Conservation (phyloP, 2,113 vertebrate species). For the Falcunculus frontatus region DNA sequence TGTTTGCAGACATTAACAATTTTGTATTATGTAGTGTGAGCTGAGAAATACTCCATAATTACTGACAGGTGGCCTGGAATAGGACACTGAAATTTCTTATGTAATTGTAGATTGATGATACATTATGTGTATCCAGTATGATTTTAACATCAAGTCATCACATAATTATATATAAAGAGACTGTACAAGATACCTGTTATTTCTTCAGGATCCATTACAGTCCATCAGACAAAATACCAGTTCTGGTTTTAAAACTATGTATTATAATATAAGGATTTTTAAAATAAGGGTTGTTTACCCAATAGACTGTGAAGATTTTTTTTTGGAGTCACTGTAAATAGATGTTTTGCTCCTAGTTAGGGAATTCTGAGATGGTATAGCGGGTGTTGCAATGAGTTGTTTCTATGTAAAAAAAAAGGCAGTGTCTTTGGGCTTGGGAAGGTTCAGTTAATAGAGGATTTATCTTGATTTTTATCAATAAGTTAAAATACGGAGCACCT, state of each 20-base stretch:
- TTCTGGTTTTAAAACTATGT: background rate
- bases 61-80: background rate
- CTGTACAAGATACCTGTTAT: background rate
- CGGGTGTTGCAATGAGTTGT: background rate
- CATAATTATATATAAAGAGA: constrained; percentile 4
- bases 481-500: background rate
- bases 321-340: background rate
- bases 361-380: background rate
- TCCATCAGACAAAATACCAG: background rate
- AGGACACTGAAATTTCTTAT: background rate
- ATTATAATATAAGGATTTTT: background rate
- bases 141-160: background rate
- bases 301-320: background rate
- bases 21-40: background rate
- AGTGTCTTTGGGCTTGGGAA: background rate
- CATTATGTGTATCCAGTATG: background rate
- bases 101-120: background rate
- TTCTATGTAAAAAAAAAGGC: background rate
- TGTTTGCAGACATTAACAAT: background rate
- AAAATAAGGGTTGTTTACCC: background rate
- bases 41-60: background rate
- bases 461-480: background rate
- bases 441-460: background rate
- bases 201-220: constrained; percentile 4
- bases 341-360: background rate